Percentiles rank a stretch among this genome's conserved stretches.
phyloP scores from a whole-genome alignment of 2,888 invertebrate genomes.

The Hipparchia sbordonii region DNA sequence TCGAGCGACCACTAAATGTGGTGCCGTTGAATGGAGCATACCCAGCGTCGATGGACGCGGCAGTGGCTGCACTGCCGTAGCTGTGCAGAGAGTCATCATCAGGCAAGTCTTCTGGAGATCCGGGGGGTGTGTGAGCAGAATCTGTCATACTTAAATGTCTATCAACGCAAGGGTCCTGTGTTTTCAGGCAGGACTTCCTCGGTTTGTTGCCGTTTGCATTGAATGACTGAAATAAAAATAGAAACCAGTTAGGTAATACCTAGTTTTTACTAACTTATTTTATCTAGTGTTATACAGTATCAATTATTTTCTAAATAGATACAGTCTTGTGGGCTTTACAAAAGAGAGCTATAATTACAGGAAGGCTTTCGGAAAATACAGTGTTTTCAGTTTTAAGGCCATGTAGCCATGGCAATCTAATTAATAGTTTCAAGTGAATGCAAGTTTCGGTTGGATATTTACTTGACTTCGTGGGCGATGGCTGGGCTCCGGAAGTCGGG shows the following conservation, averaged over 20 bases:
- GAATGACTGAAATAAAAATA: constrained; percentile 68
- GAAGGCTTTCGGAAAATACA: constrained; percentile 11
- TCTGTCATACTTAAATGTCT: constrained; percentile 72
- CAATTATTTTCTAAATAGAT: neutral
- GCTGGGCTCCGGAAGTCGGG: constrained; percentile 70
- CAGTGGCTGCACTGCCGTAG: constrained; percentile 90
- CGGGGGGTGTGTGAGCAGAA: constrained; percentile 83
- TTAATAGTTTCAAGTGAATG: constrained; percentile 3
- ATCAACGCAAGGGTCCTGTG: constrained; percentile 62
- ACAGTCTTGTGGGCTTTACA: neutral
- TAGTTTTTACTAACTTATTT: neutral
- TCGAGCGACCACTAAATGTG: constrained; percentile 86
- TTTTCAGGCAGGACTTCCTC: constrained; percentile 68
- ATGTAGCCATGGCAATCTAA: constrained; percentile 30
- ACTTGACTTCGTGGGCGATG: constrained; percentile 84
- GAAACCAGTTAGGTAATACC: neutral
- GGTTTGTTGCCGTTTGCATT: constrained; percentile 69
- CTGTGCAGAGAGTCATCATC: constrained; percentile 92
- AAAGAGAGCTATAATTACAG: neutral
- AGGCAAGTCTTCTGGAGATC: constrained; percentile 84
- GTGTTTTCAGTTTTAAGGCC: neutral
- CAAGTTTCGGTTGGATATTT: constrained; percentile 52
- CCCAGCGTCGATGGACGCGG: constrained; percentile 91
- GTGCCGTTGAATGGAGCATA: constrained; percentile 90
- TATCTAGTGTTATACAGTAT: neutral